Percentiles rank a stretch among this genome's conserved stretches.
These are phyloP conservation scores for Nematopogon swammerdamellus DNA, from an alignment of 2,888 invertebrate genomes.

Conservation along the genomic window DNA sequence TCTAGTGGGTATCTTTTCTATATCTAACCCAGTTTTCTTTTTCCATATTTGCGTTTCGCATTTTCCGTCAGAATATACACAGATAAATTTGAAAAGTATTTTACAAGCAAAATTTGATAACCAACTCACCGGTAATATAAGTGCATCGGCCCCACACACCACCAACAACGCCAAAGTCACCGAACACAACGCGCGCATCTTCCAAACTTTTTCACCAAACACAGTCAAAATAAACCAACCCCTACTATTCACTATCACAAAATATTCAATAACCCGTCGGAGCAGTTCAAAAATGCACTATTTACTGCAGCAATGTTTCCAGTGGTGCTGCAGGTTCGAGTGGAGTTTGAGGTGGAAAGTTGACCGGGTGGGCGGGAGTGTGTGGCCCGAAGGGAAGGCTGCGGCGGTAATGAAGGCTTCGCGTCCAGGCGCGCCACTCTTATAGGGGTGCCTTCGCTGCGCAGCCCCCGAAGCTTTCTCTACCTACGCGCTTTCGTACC, in stretches of 20 bases:
- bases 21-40: no score
- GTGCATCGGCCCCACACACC: conserved; percentile 28
- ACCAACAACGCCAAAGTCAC: conserved; percentile 26
- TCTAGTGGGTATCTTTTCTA: no score
- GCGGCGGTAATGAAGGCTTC: background rate
- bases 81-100: no score
- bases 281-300: no score
- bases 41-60: no score
- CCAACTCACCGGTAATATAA: conserved; percentile 41
- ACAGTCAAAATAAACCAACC: no score
- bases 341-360: background rate
- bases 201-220: conserved; percentile 10
- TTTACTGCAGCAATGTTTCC: background rate
- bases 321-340: no score
- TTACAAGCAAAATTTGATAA: no score
- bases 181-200: conserved; percentile 33
- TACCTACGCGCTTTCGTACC: background rate
- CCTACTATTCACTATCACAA: no score
- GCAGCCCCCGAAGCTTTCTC: background rate
- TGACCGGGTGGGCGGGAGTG: background rate
- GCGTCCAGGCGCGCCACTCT: background rate
- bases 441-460: background rate
- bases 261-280: no score
- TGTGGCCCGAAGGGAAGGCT: background rate
- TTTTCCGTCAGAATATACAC: no score